Evolutionary conservation across 2,797 vertebrate genomes (phyloP), one percentile per base, ranked within the genome.

Genomic region (Sebastiscus albofasciatus): DNA sequence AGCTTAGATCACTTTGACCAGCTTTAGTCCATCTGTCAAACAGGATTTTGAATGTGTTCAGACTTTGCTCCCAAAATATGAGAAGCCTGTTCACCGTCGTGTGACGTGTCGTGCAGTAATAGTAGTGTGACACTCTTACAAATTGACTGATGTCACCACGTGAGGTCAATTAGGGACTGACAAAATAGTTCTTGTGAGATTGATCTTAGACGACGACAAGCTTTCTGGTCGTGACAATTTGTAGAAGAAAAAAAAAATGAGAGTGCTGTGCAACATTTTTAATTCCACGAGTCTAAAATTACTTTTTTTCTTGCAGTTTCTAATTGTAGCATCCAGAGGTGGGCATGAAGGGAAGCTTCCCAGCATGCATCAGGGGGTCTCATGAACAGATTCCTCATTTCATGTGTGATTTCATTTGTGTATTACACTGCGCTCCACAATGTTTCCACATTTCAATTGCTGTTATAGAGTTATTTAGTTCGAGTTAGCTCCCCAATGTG

Each of bases 11-110:
- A 58, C 71, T 77, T 67, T 52, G 67, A 80, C 58, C 70, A 81
- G 86, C 80, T 81, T 72, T 29, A 5, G 70, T 81, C 86, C 81
- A 82, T 90, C 87, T 87, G 81, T 86, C 90, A 79, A 16, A 49
- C 24, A 9, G 74, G 79, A 83, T 74, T 71, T 70, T 62, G 64
- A 80, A 29, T 13, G 55, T 27, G 58, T 68, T 14, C 16, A 72
- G 68, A 58, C 33, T 60, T 72, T 58, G 56, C 42, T 33, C 16
- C 42, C 16, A 8, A 46, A 46, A 46, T 46, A 46, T 46, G 42
- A 46, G 42, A 46, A 18, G 42, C 16, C 42, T 75, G 77, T 67
- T 73, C 76, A 20, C 61, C 39, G 7, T 18, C 42, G 16, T 46
- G 42, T 46, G 42, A 20, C 62, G 69, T 69, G 77, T 84, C 4